Evolutionary conservation across 2,888 invertebrate species (phyloP).

Genomic region (Heteropelma amictum): DNA sequence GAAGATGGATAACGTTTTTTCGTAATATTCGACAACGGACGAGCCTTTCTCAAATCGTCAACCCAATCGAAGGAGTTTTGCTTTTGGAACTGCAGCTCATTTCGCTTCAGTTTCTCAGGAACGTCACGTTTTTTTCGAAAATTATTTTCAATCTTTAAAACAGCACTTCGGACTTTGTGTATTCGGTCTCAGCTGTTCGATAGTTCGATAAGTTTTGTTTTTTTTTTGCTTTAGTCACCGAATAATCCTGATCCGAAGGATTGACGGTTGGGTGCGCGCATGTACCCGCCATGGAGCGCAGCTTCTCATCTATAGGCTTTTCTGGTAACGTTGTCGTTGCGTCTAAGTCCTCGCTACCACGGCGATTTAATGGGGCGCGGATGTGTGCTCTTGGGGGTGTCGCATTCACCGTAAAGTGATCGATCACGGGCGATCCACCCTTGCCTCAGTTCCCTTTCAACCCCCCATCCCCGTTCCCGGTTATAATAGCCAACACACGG

Average conservation of each 20-base stretch:
- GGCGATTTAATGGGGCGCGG: constrained; percentile 74
- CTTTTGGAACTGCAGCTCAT: too few relatives aligned
- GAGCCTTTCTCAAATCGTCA: too few relatives aligned
- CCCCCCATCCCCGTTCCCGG: constrained; percentile 18
- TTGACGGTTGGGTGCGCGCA: constrained; percentile 55
- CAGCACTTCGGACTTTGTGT: too few relatives aligned
- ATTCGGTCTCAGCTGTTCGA: constrained; percentile 57
- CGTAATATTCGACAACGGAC: too few relatives aligned
- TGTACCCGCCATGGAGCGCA: constrained; percentile 64
- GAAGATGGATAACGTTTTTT: too few relatives aligned
- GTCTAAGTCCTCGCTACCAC: constrained; percentile 47
- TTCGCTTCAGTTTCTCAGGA: too few relatives aligned
- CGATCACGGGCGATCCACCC: constrained; percentile 75
- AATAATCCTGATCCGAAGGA: constrained; percentile 41
- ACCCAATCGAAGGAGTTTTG: too few relatives aligned
- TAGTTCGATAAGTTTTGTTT: constrained; percentile 40
- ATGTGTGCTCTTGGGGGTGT: constrained; percentile 74
- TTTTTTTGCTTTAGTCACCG: neutral
- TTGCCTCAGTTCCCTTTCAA: constrained; percentile 56
- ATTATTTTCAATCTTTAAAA: too few relatives aligned
- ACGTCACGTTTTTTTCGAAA: too few relatives aligned
- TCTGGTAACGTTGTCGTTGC: constrained; percentile 18
- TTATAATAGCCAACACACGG: constrained; percentile 66
- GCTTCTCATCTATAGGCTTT: constrained; percentile 2
- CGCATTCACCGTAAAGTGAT: constrained; percentile 73